Evolutionary conservation across 2,113 vertebrate species (phyloP), one percentile per base, ranked within the genome.

Genomic region (Perca schrenkii): DNA sequence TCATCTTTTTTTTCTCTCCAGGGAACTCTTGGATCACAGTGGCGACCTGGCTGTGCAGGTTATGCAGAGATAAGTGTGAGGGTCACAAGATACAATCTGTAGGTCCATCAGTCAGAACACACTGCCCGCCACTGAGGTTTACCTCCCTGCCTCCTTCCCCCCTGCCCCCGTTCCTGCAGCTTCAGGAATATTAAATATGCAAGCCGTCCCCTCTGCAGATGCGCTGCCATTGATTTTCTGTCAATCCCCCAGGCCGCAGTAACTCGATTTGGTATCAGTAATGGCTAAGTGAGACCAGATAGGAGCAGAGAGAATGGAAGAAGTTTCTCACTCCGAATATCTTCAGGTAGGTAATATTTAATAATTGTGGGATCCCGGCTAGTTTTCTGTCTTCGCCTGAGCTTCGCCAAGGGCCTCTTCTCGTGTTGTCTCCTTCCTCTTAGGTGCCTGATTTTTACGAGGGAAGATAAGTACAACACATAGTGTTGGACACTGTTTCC

Each of bases 231-330:
- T 80, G 91, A 91, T 75, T 90, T 89, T 70, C 50, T 77, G 84
- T 87, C 85, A 74, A 77, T 89, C 61, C 46, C n/a, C 65, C 25
- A 53, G 75, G 77, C 83, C 1, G 52, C 78, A 64, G 81, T 65
- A 81, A 88, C 84, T 81, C 77, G 82, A 91, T 91, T 87, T 84
- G 83, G 69, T 90, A 85, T 88, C 91, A 83, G 82, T 25, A 52
- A 79, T 70, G 79, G 63, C 58, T 85, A 91, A 92, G 80, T 88
- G 74, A 88, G 84, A 79, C 75, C 70, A 25, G 22, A 67, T 8
- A 49, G 22, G 25, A 62, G 43, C 15, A 1, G 12, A 58, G 43
- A 79, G 56, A 70, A 54, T 16, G 25, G 60, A 36, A 57, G 67
- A 46, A 22, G 71, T 70, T 74, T 74, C 53, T 69, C 50, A 64